A percentile compares a stretch with the other conserved stretches of the same genome.
Evolutionary conservation across 1,140 invertebrate species (phyloP).

Genomic region (Adoxophyes honmai): DNA sequence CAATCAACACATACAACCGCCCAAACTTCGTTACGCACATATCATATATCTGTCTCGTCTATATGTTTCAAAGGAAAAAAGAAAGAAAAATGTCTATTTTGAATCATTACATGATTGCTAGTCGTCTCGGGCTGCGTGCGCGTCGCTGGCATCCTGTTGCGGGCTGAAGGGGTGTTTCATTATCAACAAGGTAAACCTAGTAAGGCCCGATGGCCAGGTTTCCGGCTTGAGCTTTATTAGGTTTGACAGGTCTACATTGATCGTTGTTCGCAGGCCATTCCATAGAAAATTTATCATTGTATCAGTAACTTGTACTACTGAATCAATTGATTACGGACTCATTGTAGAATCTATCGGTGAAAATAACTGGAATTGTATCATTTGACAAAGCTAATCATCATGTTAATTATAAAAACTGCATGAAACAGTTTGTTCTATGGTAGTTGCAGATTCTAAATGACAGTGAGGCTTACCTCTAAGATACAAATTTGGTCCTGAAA

Average conservation of each 20-base stretch:
- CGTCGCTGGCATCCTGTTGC: constrained; percentile 35
- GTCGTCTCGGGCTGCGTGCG: constrained; percentile 46
- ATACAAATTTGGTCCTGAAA: too few species aligned
- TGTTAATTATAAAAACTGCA: too few species aligned
- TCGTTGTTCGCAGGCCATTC: too few species aligned
- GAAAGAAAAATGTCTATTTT: constrained; percentile 66
- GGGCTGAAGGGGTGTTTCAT: neutral
- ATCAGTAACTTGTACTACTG: too few species aligned
- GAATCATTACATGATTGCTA: constrained; percentile 64
- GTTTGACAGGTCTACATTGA: neutral
- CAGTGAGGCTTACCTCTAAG: too few species aligned
- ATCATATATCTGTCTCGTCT: constrained; percentile 62
- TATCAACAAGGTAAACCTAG: neutral
- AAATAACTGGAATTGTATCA: too few species aligned
- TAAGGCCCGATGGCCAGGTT: neutral
- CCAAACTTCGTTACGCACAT: constrained; percentile 72
- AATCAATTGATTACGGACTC: too few species aligned
- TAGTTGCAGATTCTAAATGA: too few species aligned
- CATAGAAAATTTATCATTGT: too few species aligned
- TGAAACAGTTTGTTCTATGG: too few species aligned
- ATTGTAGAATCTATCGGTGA: too few species aligned
- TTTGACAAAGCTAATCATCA: too few species aligned
- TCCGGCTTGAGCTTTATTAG: neutral
- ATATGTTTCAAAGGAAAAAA: constrained; percentile 61
- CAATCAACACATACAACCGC: constrained; percentile 69